Percentiles rank a stretch among this genome's conserved stretches.
These are phyloP conservation scores for Drosophila ironensis DNA, from an alignment of 1,140 invertebrate species.

Conservation along the genomic window DNA sequence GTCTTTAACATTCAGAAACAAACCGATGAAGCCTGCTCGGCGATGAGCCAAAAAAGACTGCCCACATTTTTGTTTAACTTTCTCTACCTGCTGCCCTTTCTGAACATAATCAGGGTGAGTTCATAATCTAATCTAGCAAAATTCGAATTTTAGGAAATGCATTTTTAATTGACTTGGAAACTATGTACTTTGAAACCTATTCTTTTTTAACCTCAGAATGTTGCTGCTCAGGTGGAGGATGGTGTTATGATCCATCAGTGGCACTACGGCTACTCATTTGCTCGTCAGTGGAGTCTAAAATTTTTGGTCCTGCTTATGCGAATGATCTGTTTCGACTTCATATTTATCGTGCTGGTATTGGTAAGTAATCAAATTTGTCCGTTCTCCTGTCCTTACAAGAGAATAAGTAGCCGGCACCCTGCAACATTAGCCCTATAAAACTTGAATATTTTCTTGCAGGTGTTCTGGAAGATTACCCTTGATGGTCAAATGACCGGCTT, in stretches of 20 bases:
- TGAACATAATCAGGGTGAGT: constrained; percentile 63
- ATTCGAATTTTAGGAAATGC: too few species aligned
- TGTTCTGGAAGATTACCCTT: constrained; percentile 14
- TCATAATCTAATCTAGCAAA: too few species aligned
- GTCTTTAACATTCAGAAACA: constrained; percentile 34
- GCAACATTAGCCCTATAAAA: too few species aligned
- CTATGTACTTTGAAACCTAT: neutral
- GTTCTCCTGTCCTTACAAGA: too few species aligned
- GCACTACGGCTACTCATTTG: constrained; percentile 60
- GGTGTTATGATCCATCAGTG: constrained; percentile 68
- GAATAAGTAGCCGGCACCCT: too few species aligned
- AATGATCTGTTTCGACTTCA: constrained; percentile 10
- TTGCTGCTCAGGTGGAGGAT: constrained; percentile 51
- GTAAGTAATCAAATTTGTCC: constrained; percentile 24
- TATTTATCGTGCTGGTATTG: constrained; percentile 23
- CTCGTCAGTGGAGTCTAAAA: constrained; percentile 38
- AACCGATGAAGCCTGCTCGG: constrained; percentile 34
- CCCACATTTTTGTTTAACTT: constrained; percentile 62
- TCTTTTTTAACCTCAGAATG: constrained; percentile 29
- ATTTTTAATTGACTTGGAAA: neutral
- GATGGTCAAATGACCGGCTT: neutral
- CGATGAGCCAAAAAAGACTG: constrained; percentile 15
- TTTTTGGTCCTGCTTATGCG: constrained; percentile 49
- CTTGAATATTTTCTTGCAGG: constrained; percentile 28
- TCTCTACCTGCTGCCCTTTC: constrained; percentile 53